These are phyloP conservation scores for Diacarnus erythraeanus DNA, from an alignment of 37 sponge, comb jelly and placozoan genomes.

Conservation along the genomic window DNA sequence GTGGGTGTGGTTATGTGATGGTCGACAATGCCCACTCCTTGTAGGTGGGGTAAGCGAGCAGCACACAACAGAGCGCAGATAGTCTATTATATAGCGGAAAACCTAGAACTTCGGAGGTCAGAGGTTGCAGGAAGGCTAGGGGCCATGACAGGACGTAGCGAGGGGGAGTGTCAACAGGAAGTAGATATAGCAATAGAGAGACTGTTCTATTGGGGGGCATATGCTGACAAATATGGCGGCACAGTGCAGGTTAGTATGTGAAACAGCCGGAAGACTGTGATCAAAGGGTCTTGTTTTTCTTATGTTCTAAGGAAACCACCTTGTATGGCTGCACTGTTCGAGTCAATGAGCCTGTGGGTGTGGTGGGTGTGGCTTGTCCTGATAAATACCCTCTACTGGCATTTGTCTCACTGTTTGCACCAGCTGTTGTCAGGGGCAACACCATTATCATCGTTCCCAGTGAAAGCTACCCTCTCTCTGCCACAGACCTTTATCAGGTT, in stretches of 20 bases:
- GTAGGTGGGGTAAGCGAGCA: constrained; percentile 94
- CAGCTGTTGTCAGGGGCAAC: constrained; percentile 95
- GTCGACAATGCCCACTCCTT: not conserved
- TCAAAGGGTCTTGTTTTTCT: not conserved
- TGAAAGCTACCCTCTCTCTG: constrained; percentile 86
- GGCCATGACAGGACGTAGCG: constrained; percentile 71
- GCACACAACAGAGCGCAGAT: constrained; percentile 98
- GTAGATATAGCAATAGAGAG: constrained; percentile 88
- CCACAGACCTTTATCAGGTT: constrained; percentile 96
- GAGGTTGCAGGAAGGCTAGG: constrained; percentile 82
- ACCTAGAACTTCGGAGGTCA: constrained; percentile 82
- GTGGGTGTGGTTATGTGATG: not conserved
- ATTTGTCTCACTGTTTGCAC: constrained; percentile 94
- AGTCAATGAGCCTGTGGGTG: constrained; percentile 95
- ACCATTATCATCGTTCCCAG: constrained; percentile 95
- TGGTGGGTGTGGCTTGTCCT: constrained; percentile 94
- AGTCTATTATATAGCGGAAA: constrained; percentile 97
- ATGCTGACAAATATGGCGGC: constrained; percentile 97
- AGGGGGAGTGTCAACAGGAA: constrained; percentile 66
- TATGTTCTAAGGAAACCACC: constrained; percentile 75
- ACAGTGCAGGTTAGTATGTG: constrained; percentile 74
- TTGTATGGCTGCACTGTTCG: constrained; percentile 89
- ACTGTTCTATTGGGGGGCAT: constrained; percentile 96
- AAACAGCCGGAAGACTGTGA: not conserved
- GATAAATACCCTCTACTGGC: constrained; percentile 89